Conservation (phyloP, 2,113 vertebrate species). For the Syngnathoides biaculeatus region DNA sequence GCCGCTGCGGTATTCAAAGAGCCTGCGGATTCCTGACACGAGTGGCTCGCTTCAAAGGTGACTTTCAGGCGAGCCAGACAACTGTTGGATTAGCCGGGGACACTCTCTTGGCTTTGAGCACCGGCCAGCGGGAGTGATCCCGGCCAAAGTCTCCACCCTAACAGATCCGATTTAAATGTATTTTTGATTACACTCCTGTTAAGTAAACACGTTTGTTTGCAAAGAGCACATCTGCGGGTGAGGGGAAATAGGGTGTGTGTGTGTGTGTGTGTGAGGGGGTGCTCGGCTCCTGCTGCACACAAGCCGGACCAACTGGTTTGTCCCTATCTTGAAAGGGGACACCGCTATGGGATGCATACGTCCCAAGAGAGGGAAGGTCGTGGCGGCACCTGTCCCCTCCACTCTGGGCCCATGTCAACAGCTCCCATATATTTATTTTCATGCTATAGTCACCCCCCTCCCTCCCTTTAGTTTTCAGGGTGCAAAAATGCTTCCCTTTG, state of each 20-base stretch:
- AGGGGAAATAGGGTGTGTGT: constrained; percentile 2
- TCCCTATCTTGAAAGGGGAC: constrained; percentile 62
- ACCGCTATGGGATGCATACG: constrained; percentile 65
- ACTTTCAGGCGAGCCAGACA: constrained; percentile 62
- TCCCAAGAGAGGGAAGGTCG: constrained; percentile 59
- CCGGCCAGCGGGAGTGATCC: constrained; percentile 31
- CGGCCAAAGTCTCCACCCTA: constrained; percentile 1
- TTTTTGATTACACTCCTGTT: background rate
- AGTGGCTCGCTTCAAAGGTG: constrained; percentile 61
- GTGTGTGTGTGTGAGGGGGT: constrained; percentile 9
- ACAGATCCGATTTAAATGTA: constrained; percentile 26
- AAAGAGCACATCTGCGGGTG: background rate
- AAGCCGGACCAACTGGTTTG: constrained; percentile 54
- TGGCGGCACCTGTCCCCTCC: constrained; percentile 67
- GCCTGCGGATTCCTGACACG: constrained; percentile 62
- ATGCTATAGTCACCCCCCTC: background rate
- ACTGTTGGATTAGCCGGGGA: constrained; percentile 63
- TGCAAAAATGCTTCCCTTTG: too few species aligned
- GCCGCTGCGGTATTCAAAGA: constrained; percentile 58
- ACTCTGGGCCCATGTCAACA: constrained; percentile 53
- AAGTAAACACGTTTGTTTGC: background rate
- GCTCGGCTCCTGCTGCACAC: constrained; percentile 16
- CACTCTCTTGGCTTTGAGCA: constrained; percentile 48
- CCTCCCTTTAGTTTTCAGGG: too few species aligned
- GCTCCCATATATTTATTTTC: constrained; percentile 63